Conservation (phyloP, 1,140 invertebrate species). For the Caerostris extrusa region DNA sequence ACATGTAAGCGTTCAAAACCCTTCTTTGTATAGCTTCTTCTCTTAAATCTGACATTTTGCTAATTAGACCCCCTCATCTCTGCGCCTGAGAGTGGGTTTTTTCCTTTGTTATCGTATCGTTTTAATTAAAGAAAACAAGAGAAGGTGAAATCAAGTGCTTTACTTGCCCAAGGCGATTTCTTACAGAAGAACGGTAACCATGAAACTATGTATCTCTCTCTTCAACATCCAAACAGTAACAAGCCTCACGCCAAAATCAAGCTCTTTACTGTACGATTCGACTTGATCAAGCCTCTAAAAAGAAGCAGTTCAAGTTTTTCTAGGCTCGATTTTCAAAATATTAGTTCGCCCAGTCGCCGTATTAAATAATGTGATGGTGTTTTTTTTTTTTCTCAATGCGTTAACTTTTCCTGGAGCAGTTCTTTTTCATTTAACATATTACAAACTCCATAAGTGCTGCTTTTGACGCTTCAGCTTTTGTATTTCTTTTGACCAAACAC, state of each 20-base stretch:
- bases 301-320: slow-evolving; percentile 50
- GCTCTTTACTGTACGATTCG: not conserved
- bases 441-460: slow-evolving; percentile 72
- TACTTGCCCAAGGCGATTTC: slow-evolving; percentile 69
- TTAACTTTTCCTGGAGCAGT: slow-evolving; percentile 22
- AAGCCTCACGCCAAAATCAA: not conserved
- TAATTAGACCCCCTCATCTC: slow-evolving; percentile 64
- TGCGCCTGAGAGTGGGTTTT: slow-evolving; percentile 46
- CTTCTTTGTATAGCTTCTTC: slow-evolving; percentile 67
- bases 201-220: not conserved
- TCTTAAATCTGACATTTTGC: slow-evolving; percentile 77
- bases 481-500: slow-evolving; percentile 69
- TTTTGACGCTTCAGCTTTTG: slow-evolving; percentile 75
- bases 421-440: slow-evolving; percentile 71
- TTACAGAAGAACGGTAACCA: not conserved
- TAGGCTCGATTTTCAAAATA: slow-evolving; percentile 26
- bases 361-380: slow-evolving; percentile 57
- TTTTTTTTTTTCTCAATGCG: slow-evolving; percentile 38
- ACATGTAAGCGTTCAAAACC: slow-evolving; percentile 51
- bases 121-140: slow-evolving; percentile 77
- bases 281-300: not conserved
- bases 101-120: slow-evolving; percentile 76
- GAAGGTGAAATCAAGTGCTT: slow-evolving; percentile 63
- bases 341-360: slow-evolving; percentile 61
- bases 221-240: slow-evolving; percentile 11